Evolutionary conservation across 1,140 invertebrate genomes (phyloP), one percentile per base, ranked within the genome.

Genomic region (Steinernema khuongi): DNA sequence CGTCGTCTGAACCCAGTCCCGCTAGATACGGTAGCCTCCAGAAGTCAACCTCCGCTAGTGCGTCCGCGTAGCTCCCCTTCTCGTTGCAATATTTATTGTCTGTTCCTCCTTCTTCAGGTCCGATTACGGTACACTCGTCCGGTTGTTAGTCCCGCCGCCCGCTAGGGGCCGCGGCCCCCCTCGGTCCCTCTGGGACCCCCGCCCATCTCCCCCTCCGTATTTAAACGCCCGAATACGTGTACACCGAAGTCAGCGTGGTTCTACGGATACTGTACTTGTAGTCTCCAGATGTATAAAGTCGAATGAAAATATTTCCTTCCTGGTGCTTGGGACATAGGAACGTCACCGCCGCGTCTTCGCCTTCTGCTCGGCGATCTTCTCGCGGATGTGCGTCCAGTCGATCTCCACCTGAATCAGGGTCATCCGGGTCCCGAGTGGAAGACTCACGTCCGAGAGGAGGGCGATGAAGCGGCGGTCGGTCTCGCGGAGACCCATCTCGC

Each of bases 401-500:
- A 89, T 84, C 77, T 89, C 87, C 71, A 88, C 86, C 88, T 89
- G 81, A 80, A 72, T 31, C n/a, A 71, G 31, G 33, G n/a, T 33
- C 1, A 73, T 19, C 29, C 67, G 18, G 26, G 14, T 31, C 26
- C 1, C 19, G n/a, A 31, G 0, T 36, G 11, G 31, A 84, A 31
- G 22, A 18, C 85, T 84, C 80, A 90, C 90, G 81, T 90, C 88
- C 68, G 90, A 87, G 41, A 85, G 86, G 68, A 90, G 88, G 77
- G 89, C 89, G n/a, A 90, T 80, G 83, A 91, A 93, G 66, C 89
- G 86, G 19, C 89, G 86, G 85, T 92, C 92, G 36, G 88, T 91
- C 86, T 95, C 93, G 68, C 89, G 86, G 81, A 91, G 91, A 18
- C 90, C 89, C 75, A 93, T 89, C 0, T 89, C 87, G 33, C 90